Evolutionary conservation across 2,113 vertebrate species (phyloP), one percentile per base, ranked within the genome.

Genomic region (Herpailurus yagouaroundi): DNA sequence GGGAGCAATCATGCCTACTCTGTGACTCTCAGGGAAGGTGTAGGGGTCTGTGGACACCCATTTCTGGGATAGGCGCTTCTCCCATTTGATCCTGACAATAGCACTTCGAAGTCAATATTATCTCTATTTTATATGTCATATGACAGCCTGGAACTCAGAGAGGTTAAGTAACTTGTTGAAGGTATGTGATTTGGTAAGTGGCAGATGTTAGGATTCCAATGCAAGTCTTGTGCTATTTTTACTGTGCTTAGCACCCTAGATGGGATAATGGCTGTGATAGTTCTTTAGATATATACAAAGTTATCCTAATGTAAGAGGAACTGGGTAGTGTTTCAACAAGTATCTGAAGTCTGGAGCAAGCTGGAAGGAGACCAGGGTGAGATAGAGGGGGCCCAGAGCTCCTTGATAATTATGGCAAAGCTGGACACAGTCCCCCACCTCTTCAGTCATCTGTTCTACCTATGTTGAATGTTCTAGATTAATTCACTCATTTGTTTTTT

Each of bases 91-190:
- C 36, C 36, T 52, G 66, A 71, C 29, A 60, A 45, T 3, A 77
- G 36, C 33, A 79, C 57, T 97, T 60, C 33, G 60, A 91, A 91
- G 63, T 71, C 80, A 93, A 88, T 76, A 83, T 55, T n/a, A 63
- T n/a, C n/a, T 89, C 31, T 93, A 25, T 45, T 94, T 88, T 50
- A 69, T 69, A 77, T 45, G 45, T 45, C 45, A 45, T 25, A 38
- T 18, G 27, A 96, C 38, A 19, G 27, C 64, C 27, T 60, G 29
- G 45, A 85, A 41, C 25, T 81, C 60, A 52, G 57, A 93, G 52
- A 50, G 19, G 48, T 92, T 94, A 87, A 97, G 73, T 88, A 73
- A 83, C 45, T 92, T 87, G 29, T 7, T 91, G 19, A 92, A 81
- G 23, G 33, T 86, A 45, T 57, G 71, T 90, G 74, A 21, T 73